A percentile compares a stretch with the other conserved stretches of the same genome.
phyloP scores from a whole-genome alignment of 1,140 invertebrate genomes.

The Diorhabda carinulata region DNA sequence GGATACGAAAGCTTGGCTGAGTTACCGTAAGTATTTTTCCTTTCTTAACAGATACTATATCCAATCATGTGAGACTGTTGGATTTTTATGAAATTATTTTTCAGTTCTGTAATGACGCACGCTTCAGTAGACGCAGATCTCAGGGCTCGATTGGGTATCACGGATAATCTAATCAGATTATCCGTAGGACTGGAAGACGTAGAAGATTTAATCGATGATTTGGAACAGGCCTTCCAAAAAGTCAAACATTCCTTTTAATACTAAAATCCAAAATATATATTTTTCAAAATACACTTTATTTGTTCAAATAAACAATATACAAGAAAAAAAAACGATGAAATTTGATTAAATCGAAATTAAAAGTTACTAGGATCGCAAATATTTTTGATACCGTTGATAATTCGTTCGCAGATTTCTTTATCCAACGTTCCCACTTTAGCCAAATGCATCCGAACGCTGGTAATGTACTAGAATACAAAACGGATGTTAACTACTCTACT shows the following conservation, averaged over 20 bases:
- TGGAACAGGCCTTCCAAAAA: slow-evolving; percentile 70
- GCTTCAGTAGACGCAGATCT: slow-evolving; percentile 71
- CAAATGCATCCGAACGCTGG: slow-evolving; percentile 44
- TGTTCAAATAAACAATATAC: too few relatives aligned
- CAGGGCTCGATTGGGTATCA: slow-evolving; percentile 74
- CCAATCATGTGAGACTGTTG: not conserved
- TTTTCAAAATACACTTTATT: too few relatives aligned
- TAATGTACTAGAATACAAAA: slow-evolving; percentile 38
- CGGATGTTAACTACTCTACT: too few relatives aligned
- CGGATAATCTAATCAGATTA: slow-evolving; percentile 80
- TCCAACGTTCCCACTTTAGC: slow-evolving; percentile 37
- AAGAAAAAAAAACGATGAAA: too few relatives aligned
- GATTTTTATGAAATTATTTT: slow-evolving; percentile 25
- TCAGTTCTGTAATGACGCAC: slow-evolving; percentile 73
- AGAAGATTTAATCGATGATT: slow-evolving; percentile 83
- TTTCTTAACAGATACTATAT: too few relatives aligned
- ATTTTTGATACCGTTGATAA: slow-evolving; percentile 43
- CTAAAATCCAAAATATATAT: too few relatives aligned
- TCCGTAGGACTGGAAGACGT: slow-evolving; percentile 89
- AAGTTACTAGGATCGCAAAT: slow-evolving; percentile 33
- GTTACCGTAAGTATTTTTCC: slow-evolving; percentile 65
- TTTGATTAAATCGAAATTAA: too few relatives aligned
- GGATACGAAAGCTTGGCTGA: slow-evolving; percentile 91
- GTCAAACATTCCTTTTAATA: slow-evolving; percentile 7
- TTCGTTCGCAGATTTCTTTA: slow-evolving; percentile 42